Conservation (phyloP, 2,113 vertebrate species). For the Vombatus ursinus region DNA sequence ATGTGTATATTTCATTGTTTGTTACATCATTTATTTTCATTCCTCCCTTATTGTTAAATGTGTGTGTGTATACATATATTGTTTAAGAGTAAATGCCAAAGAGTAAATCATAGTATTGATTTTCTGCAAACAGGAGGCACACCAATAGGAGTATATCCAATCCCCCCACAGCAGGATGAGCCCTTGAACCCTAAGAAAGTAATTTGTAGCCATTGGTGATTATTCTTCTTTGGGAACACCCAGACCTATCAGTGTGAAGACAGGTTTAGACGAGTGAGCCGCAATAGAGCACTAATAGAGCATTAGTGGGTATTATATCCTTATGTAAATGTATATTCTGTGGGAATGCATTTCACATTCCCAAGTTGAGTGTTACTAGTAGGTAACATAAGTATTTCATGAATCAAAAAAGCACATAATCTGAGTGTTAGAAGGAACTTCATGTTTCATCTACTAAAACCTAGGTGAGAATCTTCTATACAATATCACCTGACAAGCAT, state of each 20-base stretch:
- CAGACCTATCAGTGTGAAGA: background rate
- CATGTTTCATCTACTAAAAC: background rate
- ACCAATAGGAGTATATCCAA: too few relatives aligned
- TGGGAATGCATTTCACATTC: background rate
- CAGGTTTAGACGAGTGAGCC: background rate
- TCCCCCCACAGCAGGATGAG: too few relatives aligned
- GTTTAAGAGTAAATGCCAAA: too few relatives aligned
- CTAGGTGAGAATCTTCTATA: background rate
- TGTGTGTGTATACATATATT: too few relatives aligned
- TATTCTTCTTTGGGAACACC: background rate
- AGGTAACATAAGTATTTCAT: background rate
- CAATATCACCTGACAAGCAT: background rate
- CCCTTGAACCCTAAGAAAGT: too few relatives aligned
- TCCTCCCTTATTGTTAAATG: too few relatives aligned
- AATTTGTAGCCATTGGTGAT: too few relatives aligned
- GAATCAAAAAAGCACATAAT: background rate
- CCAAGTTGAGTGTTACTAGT: background rate
- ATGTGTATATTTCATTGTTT: background rate
- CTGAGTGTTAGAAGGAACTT: background rate
- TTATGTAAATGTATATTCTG: background rate
- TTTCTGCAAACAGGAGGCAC: too few relatives aligned
- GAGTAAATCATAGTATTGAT: too few relatives aligned
- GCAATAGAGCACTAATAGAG: too few relatives aligned
- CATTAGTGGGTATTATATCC: background rate
- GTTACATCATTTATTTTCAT: too few relatives aligned